phyloP scores from a whole-genome alignment of 2,888 invertebrate genomes.

The Amiota communis region DNA sequence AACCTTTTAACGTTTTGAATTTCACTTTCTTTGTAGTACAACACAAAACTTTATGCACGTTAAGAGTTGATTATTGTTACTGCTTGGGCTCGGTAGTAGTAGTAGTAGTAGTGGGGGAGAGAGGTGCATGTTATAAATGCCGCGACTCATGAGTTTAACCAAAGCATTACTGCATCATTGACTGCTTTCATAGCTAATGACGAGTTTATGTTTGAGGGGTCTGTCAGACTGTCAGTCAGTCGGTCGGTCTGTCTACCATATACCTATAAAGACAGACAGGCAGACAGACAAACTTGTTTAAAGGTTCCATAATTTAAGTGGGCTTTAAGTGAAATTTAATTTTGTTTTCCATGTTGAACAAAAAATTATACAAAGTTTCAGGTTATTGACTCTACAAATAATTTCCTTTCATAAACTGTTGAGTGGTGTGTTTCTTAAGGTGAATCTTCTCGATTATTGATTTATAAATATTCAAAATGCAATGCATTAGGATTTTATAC shows the following conservation, averaged over 20 bases:
- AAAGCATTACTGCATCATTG: background rate
- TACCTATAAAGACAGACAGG: background rate
- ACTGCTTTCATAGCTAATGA: background rate
- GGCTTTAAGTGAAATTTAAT: slow-evolving; percentile 22
- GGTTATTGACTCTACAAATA: background rate
- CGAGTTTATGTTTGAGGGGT: background rate
- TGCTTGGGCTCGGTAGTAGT: too few species aligned
- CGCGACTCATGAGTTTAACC: background rate
- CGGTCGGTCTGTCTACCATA: background rate
- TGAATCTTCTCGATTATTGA: too few species aligned
- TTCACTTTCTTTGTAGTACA: slow-evolving; percentile 59
- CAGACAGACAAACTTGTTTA: background rate
- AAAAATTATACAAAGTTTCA: slow-evolving; percentile 13
- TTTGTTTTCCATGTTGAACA: background rate
- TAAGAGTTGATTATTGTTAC: too few species aligned
- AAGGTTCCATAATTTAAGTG: slow-evolving; percentile 4
- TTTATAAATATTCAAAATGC: too few species aligned
- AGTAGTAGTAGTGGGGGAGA: too few species aligned
- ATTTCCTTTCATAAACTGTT: too few species aligned
- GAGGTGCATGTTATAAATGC: background rate
- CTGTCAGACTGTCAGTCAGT: background rate
- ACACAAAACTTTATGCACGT: background rate
- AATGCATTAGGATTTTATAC: too few species aligned
- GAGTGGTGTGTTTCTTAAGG: too few species aligned
- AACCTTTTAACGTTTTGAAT: slow-evolving; percentile 53